Conservation (phyloP, 2,797 vertebrate genomes). For the Hoplostethus mediterraneus region DNA sequence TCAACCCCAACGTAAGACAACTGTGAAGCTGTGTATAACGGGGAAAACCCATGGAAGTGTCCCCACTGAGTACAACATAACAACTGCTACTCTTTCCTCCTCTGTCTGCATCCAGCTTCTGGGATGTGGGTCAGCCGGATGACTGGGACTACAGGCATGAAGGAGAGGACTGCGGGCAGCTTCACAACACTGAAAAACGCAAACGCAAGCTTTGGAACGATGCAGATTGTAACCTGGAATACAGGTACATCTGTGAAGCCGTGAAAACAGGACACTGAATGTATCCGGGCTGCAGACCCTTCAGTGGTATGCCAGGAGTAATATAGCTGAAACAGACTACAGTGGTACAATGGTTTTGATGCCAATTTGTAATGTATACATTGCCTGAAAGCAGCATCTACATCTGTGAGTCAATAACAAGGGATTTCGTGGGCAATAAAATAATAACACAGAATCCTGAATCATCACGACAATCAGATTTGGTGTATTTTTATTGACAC, state of each 20-base stretch:
- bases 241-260: conserved; percentile 76
- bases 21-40: not conserved
- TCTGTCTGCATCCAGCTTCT: conserved; percentile 65
- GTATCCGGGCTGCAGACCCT: not conserved
- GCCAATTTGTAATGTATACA: not conserved
- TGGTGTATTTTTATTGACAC: not conserved
- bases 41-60: not conserved
- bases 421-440: conserved; percentile 26
- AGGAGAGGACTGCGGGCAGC: conserved; percentile 82
- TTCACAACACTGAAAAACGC: not conserved
- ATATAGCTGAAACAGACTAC: not conserved
- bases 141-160: conserved; percentile 70
- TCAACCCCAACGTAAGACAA: conserved; percentile 69
- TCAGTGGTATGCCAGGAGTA: not conserved
- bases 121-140: conserved; percentile 79
- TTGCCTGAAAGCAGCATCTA: not conserved
- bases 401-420: not conserved
- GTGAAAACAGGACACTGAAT: conserved; percentile 47
- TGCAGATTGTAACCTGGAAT: conserved; percentile 57
- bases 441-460: not conserved
- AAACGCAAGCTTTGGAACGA: conserved; percentile 76
- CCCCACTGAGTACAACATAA: not conserved
- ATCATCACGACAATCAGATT: not conserved
- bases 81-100: not conserved
- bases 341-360: not conserved